phyloP scores from a whole-genome alignment of 2,888 invertebrate species.

The Agrochola macilenta region DNA sequence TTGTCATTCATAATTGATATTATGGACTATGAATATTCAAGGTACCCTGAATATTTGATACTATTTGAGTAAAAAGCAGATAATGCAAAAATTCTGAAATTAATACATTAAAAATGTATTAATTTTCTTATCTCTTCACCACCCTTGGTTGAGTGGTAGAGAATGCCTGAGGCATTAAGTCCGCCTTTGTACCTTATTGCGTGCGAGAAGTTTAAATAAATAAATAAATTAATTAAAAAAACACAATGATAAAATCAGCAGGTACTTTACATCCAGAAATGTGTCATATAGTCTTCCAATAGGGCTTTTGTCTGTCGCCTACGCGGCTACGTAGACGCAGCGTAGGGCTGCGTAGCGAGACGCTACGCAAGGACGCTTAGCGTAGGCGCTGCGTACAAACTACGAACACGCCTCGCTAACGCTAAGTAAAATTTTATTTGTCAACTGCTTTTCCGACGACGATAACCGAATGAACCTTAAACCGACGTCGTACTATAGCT shows the following conservation, averaged over 20 bases:
- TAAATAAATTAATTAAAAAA: no score
- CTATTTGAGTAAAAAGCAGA: neutral
- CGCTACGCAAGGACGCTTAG: neutral
- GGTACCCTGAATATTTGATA: neutral
- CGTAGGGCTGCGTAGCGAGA: conserved; percentile 8
- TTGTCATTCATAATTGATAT: neutral
- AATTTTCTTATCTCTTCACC: no score
- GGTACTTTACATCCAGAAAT: neutral
- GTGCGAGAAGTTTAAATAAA: no score
- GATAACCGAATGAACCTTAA: neutral
- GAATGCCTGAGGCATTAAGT: no score
- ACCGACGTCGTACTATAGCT: neutral
- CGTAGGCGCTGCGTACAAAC: conserved; percentile 2
- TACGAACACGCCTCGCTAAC: neutral
- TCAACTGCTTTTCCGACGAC: neutral
- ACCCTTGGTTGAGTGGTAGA: no score
- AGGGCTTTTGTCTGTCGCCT: neutral
- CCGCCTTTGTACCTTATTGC: no score
- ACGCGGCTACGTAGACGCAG: conserved; percentile 9
- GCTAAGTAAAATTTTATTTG: neutral
- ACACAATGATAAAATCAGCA: no score
- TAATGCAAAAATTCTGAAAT: neutral
- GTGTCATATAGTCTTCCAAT: no score
- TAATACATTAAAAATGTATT: no score
- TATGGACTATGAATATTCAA: neutral